Conservation (phyloP, 2,888 invertebrate genomes). For the Odontomyia ornata region DNA sequence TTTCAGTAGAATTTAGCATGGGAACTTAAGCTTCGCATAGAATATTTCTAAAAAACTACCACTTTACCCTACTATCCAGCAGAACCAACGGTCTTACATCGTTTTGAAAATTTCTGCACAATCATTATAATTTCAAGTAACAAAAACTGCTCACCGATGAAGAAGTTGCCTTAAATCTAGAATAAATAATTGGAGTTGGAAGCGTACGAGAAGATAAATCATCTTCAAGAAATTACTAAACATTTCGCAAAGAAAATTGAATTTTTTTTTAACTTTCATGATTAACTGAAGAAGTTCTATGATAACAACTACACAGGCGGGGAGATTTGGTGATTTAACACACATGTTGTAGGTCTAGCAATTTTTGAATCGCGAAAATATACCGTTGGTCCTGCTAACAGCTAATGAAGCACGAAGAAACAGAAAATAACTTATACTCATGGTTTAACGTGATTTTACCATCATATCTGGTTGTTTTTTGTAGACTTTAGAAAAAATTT, state of each 20-base stretch:
- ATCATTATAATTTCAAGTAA: no score
- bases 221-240: neutral
- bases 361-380: neutral
- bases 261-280: neutral
- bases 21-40: no score
- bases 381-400: conserved; percentile 9
- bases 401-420: neutral
- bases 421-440: neutral
- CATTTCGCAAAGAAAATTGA: neutral
- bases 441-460: neutral
- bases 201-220: neutral
- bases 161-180: neutral
- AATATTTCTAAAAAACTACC: no score
- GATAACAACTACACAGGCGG: neutral
- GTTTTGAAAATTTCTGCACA: no score
- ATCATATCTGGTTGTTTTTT: neutral
- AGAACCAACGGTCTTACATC: no score
- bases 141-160: neutral
- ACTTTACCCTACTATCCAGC: no score
- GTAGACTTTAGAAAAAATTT: neutral
- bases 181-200: neutral
- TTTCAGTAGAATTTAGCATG: no score
- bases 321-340: neutral
- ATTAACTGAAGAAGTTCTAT: neutral
- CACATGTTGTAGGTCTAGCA: neutral